phyloP scores from a whole-genome alignment of 2,797 vertebrate species.

The Takifugu ocellatus region DNA sequence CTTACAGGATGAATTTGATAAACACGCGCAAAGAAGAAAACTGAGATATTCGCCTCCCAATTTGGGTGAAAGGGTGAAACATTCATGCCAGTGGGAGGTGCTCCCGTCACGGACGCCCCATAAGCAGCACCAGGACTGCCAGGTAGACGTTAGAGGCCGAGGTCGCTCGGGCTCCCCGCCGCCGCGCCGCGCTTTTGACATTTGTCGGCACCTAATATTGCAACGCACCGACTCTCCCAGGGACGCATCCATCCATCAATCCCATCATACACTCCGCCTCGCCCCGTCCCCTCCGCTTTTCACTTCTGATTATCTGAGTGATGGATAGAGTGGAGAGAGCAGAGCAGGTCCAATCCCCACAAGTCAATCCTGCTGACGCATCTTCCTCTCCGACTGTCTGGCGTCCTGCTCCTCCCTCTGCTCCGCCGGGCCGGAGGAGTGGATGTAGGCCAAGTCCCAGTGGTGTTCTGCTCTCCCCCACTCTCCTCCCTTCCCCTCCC shows the following conservation, averaged over 20 bases:
- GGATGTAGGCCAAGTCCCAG: conserved; percentile 61
- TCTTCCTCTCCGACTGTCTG: conserved; percentile 49
- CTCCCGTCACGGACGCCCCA: conserved; percentile 40
- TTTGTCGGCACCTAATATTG: conserved; percentile 38
- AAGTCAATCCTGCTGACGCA: conserved; percentile 60
- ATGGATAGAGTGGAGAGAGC: conserved; percentile 59
- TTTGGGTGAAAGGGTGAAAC: conserved; percentile 43
- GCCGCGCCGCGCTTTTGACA: conserved; percentile 31
- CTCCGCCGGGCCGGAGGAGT: conserved; percentile 39
- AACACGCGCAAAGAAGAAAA: conserved; percentile 41
- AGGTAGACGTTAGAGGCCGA: conserved; percentile 1
- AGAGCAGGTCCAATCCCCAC: conserved; percentile 57
- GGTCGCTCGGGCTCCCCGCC: conserved; percentile 39
- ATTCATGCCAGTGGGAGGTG: conserved; percentile 35
- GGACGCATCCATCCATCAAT: conserved; percentile 58
- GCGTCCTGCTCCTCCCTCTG: conserved; percentile 26
- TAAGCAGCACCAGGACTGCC: too few species aligned
- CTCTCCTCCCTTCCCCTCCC: conserved; percentile 21
- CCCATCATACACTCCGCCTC: conserved; percentile 48
- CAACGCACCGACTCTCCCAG: conserved; percentile 41
- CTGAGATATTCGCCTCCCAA: conserved; percentile 43
- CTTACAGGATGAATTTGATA: conserved; percentile 67
- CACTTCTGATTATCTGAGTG: conserved; percentile 67
- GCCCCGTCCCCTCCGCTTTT: conserved; percentile 51
- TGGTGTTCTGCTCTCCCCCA: conserved; percentile 23